Conservation (phyloP, 2,113 vertebrate species). For the Serilophus lunatus region DNA sequence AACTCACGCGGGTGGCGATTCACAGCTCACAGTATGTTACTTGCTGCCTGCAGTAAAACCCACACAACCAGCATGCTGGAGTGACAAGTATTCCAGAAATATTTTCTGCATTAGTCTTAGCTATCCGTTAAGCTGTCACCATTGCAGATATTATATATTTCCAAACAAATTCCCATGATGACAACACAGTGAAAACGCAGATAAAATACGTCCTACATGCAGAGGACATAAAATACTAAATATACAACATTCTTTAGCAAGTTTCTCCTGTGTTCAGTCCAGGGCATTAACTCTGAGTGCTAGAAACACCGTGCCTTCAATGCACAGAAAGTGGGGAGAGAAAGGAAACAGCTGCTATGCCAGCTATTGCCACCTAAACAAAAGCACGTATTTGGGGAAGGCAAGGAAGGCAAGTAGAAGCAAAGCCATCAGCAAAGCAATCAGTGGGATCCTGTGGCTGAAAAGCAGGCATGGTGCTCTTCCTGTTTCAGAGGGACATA, state of each 20-base stretch:
- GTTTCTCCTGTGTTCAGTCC: neutral
- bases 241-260: neutral
- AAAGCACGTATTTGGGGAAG: neutral
- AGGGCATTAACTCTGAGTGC: neutral
- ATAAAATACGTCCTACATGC: neutral
- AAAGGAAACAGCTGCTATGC: neutral
- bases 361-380: neutral
- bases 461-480: neutral
- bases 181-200: neutral
- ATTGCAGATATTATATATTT: neutral
- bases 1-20: neutral
- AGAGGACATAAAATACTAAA: constrained; percentile 11
- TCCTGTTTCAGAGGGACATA: neutral
- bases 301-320: neutral
- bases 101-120: constrained; percentile 25
- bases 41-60: constrained; percentile 33
- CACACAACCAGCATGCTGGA: neutral
- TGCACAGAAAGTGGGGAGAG: neutral
- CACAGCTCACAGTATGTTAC: neutral
- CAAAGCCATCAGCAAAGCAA: neutral
- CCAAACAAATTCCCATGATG: neutral
- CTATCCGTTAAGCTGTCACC: neutral
- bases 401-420: neutral
- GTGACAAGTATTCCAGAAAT: constrained; percentile 31
- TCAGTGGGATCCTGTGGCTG: neutral